Evolutionary conservation across 2,888 invertebrate species (phyloP), one percentile per base, ranked within the genome.

Genomic region (Hedya salicella): DNA sequence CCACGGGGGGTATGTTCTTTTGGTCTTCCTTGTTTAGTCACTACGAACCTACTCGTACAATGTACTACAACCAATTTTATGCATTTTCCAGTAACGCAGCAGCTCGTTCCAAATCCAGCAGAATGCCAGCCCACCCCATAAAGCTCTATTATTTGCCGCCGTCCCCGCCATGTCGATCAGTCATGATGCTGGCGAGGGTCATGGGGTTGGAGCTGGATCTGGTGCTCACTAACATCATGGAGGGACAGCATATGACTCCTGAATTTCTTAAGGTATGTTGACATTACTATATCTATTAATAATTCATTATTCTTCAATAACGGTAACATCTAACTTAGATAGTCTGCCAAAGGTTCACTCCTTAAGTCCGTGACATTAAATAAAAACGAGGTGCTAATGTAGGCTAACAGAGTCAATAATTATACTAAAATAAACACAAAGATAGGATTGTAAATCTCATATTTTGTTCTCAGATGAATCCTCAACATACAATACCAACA

Each of bases 401-500:
- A n/a, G n/a, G n/a, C n/a, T n/a, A n/a, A n/a, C n/a, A n/a, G n/a
- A n/a, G n/a, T n/a, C n/a, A n/a, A n/a, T n/a, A n/a, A n/a, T n/a
- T n/a, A n/a, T n/a, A n/a, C n/a, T n/a, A n/a, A n/a, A n/a, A n/a
- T n/a, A n/a, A n/a, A n/a, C n/a, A n/a, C n/a, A n/a, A n/a, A n/a
- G n/a, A n/a, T 8, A 30, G 14, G 14, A 40, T 67, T 40, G 32
- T 25, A 60, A 59, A 21, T 67, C 49, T 62, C 56, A 49, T 39
- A 32, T 65, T 67, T 68, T 70, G 49, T 69, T 91, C 87, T 57
- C 80, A 95, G 95, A 92, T 95, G 83, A 95, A 95, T 81, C 95
- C 95, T 1, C 94, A 95, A 79, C 96, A 96, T 74, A 94, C 95
- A 0, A 88, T 96, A 66, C 96, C 96, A 2, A 95, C 95, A 0